Base-by-base conservation (phyloP, 2,888 invertebrate species). In the Chrysina gloriosa region DNA sequence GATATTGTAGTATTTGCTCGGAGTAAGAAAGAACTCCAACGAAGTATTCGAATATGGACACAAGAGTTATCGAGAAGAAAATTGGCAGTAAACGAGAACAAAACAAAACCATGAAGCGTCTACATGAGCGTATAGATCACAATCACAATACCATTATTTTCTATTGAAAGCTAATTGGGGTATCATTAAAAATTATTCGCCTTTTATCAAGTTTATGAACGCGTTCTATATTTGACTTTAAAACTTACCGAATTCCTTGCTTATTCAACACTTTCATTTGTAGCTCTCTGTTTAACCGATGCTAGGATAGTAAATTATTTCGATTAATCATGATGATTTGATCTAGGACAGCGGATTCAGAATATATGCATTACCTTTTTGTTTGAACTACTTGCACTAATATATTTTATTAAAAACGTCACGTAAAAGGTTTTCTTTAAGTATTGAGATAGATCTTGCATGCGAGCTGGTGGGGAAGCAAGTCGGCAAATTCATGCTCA, bases 151-250 rank as follows among this genome's bases (percentile, higher is more conserved):
- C n/a, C n/a, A n/a, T n/a, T n/a, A n/a, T n/a, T n/a, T n/a, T n/a
- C 74, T 74, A 77, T 77, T 77, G 75, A 75, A 76, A 77, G 68
- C 75, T 74, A 75, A 74, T 75, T 75, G 75, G 73, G 71, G 74
- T 75, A 74, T 75, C 75, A 72, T 75, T 76, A 75, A 61, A 66
- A 67, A 69, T 68, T 68, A 66, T 65, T 66, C 50, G 65, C 64
- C 67, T 69, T 72, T 69, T 29, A 64, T 68, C 52, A 54, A 54
- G 45, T 45, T 63, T 64, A 56, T 64, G 29, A 68, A 21, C 25
- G 29, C 48, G 45, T 39, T 64, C 36, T 23, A 14, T 25, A 34
- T 68, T 56, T 34, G 23, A 47, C 31, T 66, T 47, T 27, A 48
- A 50, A 52, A 64, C 34, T 50, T 23, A 48, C 64, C 36, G 36